Evolutionary conservation across 1,140 invertebrate species (phyloP).

Genomic region (Portunus trituberculatus): DNA sequence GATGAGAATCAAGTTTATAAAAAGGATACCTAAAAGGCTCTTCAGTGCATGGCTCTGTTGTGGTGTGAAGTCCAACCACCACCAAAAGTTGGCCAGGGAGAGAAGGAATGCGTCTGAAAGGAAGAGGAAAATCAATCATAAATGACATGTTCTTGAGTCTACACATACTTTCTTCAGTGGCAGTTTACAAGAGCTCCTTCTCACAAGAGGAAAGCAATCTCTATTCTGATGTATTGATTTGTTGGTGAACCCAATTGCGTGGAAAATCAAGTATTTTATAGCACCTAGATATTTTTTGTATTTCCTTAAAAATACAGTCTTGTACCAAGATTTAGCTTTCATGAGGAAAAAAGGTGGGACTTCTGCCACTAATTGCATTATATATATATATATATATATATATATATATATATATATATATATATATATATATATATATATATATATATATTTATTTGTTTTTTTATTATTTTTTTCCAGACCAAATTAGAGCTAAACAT

Average conservation of each 20-base stretch:
- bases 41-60: conserved; percentile 67
- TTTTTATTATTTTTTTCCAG: no score
- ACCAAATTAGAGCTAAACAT: no score
- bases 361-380: no score
- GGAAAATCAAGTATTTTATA: not conserved
- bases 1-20: conserved; percentile 72
- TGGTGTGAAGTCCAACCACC: conserved; percentile 73
- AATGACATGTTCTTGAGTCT: not conserved
- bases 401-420: no score
- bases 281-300: not conserved
- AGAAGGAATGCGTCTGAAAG: conserved; percentile 50
- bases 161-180: not conserved
- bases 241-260: not conserved
- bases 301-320: no score
- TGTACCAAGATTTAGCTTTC: no score
- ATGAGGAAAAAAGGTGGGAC: no score
- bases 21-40: conserved; percentile 63
- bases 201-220: not conserved
- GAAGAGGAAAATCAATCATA: not conserved
- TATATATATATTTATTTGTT: no score
- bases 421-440: no score
- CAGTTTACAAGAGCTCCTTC: not conserved
- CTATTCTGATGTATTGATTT: not conserved
- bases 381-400: no score
- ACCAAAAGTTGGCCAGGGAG: conserved; percentile 54